phyloP scores from a whole-genome alignment of 1,140 invertebrate genomes.

The Drosophila murphyi region DNA sequence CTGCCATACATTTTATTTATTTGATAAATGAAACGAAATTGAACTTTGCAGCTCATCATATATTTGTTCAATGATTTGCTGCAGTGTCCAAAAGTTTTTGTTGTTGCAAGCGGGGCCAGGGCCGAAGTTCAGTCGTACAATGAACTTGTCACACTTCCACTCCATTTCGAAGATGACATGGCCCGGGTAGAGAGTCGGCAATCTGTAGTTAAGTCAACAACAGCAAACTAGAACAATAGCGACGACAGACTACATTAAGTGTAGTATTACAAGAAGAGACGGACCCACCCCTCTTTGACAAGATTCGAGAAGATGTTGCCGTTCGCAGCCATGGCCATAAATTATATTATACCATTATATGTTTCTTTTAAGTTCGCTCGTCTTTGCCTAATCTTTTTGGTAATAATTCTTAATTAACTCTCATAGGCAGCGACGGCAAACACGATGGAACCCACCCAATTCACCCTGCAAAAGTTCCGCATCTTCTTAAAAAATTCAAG shows the following conservation, averaged over 20 bases:
- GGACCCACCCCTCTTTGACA: background rate
- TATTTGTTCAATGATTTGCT: no score
- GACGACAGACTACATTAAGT: constrained; percentile 6
- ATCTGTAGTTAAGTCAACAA: constrained; percentile 18
- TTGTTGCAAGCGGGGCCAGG: background rate
- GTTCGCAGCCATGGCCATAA: background rate
- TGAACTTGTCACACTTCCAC: constrained; percentile 25
- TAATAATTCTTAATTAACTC: constrained; percentile 74
- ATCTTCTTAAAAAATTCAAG: background rate
- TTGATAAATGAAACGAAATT: no score
- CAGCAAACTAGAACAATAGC: constrained; percentile 11
- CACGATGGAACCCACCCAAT: background rate
- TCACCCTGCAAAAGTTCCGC: background rate
- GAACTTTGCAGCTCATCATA: no score
- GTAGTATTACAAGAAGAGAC: background rate
- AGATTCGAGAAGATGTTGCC: background rate
- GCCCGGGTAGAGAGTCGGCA: constrained; percentile 12
- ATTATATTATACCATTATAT: constrained; percentile 4
- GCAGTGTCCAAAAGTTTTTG: no score
- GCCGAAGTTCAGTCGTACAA: constrained; percentile 17
- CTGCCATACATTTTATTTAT: no score
- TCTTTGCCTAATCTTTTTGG: constrained; percentile 60
- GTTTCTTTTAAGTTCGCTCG: constrained; percentile 14
- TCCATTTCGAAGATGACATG: constrained; percentile 3
- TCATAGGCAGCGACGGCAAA: background rate